These are phyloP conservation scores for Hydrozoanthus tunicans DNA, from an alignment of 64 coral and sea anemone species.

Conservation along the genomic window DNA sequence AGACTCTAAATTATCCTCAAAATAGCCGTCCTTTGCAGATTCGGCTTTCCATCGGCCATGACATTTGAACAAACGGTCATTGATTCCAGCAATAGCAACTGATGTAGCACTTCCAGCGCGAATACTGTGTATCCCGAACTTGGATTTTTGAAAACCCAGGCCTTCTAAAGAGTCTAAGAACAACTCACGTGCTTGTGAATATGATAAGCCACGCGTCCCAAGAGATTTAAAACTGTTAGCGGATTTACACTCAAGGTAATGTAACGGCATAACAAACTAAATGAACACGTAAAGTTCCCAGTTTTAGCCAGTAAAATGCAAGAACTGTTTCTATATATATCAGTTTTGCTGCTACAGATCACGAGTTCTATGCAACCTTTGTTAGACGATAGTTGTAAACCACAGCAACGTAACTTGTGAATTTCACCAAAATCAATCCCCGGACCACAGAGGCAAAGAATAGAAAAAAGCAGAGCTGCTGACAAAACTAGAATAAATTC, in stretches of 20 bases:
- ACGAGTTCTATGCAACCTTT: background rate
- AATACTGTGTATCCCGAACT: slow-evolving; percentile 57
- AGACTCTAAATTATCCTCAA: slow-evolving; percentile 53
- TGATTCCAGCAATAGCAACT: slow-evolving; percentile 43
- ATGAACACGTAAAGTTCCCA: background rate
- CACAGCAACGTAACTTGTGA: too few relatives aligned
- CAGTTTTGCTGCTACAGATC: background rate
- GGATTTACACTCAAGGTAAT: slow-evolving; percentile 37
- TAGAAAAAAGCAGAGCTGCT: too few relatives aligned
- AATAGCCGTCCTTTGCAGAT: slow-evolving; percentile 56
- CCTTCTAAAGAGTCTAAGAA: slow-evolving; percentile 18
- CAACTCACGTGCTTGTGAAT: slow-evolving; percentile 40
- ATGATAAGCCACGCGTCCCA: slow-evolving; percentile 13
- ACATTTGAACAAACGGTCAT: slow-evolving; percentile 53
- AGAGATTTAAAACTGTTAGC: background rate
- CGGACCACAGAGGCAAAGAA: too few relatives aligned
- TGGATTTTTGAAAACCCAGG: slow-evolving; percentile 36
- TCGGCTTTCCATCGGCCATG: slow-evolving; percentile 53
- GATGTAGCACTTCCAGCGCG: slow-evolving; percentile 43
- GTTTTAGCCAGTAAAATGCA: background rate
- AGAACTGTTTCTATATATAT: background rate
- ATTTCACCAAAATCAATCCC: too few relatives aligned
- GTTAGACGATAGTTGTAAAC: too few relatives aligned
- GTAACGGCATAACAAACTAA: background rate
- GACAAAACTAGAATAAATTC: too few relatives aligned